A percentile compares a stretch with the other conserved stretches of the same genome.
These are phyloP conservation scores for Sipha flava DNA, from an alignment of 1,140 invertebrate species.

Conservation along the genomic window DNA sequence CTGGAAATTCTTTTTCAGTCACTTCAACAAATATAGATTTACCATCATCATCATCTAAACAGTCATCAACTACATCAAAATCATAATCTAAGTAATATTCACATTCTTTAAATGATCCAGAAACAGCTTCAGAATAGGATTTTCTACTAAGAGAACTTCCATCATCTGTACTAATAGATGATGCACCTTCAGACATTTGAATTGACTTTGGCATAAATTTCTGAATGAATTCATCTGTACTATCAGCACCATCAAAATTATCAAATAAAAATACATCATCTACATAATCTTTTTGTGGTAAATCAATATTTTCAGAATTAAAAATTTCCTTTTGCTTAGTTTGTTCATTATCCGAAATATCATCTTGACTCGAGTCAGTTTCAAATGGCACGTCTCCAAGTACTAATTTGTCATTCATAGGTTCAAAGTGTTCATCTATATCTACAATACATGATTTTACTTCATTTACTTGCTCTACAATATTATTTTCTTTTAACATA, in stretches of 20 bases:
- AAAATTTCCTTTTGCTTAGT: background rate
- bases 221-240: background rate
- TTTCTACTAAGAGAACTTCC: conserved; percentile 1
- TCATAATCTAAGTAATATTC: conserved; percentile 15
- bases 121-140: conserved; percentile 2
- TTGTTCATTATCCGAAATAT: background rate
- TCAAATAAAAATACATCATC: background rate
- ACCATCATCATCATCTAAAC: background rate
- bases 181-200: background rate
- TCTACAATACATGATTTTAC: background rate
- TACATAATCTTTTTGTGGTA: background rate
- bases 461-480: background rate
- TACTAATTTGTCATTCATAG: conserved; percentile 24
- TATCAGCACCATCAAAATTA: background rate
- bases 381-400: conserved; percentile 6
- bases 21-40: background rate
- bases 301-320: background rate
- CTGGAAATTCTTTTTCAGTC: conserved; percentile 26
- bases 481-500: background rate
- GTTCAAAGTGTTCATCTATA: background rate
- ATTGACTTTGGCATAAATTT: background rate
- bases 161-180: conserved; percentile 15
- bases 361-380: conserved; percentile 5
- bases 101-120: background rate
- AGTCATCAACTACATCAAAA: background rate